Conservation (phyloP, 2,888 invertebrate species). For the Xanthorhoe spadicearia region DNA sequence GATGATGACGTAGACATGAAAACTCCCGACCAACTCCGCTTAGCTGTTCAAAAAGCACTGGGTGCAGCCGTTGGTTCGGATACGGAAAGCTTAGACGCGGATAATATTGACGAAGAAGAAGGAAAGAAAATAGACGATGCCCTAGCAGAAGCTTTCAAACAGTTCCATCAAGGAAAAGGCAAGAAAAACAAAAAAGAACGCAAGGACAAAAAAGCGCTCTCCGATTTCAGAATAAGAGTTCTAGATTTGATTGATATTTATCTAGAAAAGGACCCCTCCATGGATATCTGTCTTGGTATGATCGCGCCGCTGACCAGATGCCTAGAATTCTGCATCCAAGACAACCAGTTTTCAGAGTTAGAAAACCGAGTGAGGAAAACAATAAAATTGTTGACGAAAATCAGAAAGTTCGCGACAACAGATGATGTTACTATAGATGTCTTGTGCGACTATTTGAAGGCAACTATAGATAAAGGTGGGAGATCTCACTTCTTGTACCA, state of each 20-base stretch:
- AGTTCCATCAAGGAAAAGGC: constrained; percentile 82
- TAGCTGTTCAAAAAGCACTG: constrained; percentile 89
- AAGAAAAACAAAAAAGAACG: constrained; percentile 83
- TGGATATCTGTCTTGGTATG: constrained; percentile 88
- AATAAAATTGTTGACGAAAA: constrained; percentile 84
- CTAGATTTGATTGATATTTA: constrained; percentile 90
- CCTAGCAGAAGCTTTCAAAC: constrained; percentile 89
- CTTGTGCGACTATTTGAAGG: constrained; percentile 82
- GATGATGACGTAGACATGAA: constrained; percentile 86
- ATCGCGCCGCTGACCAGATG: constrained; percentile 88
- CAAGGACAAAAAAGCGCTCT: constrained; percentile 87
- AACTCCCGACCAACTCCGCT: constrained; percentile 88
- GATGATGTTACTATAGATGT: constrained; percentile 83
- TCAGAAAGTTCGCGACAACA: constrained; percentile 85
- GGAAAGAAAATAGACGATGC: constrained; percentile 89
- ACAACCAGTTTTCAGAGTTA: constrained; percentile 87
- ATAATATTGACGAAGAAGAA: constrained; percentile 90
- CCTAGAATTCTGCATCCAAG: constrained; percentile 88
- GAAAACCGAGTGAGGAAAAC: constrained; percentile 86
- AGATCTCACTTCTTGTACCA: constrained; percentile 86
- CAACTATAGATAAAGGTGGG: constrained; percentile 86
- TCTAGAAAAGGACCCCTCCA: constrained; percentile 87
- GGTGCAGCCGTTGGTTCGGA: constrained; percentile 86
- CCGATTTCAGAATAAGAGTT: constrained; percentile 90
- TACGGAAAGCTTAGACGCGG: constrained; percentile 89